These are phyloP conservation scores for Myocastor coypus DNA, from an alignment of 2,113 vertebrate genomes.

Conservation along the genomic window DNA sequence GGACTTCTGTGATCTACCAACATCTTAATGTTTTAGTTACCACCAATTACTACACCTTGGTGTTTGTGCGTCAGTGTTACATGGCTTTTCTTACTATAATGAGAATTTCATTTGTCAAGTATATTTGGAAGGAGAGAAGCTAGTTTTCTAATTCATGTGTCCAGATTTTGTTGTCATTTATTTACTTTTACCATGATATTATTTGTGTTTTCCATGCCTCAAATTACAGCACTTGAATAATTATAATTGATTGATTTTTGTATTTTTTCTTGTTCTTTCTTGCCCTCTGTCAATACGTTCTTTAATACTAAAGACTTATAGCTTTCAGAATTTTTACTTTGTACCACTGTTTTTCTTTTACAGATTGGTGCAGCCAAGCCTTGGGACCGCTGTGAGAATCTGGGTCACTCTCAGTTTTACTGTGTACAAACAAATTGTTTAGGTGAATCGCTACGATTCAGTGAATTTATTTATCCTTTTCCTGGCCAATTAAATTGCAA, in stretches of 20 bases:
- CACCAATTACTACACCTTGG: not conserved
- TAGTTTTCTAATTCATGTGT: not conserved
- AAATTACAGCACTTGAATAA: not conserved
- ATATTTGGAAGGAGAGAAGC: not conserved
- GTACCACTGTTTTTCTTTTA: not conserved
- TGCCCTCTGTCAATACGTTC: not conserved
- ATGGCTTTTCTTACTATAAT: not conserved
- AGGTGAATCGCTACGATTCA: not conserved
- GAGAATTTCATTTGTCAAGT: not conserved
- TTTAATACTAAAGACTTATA: not conserved
- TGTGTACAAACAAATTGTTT: not conserved
- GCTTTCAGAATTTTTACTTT: not conserved
- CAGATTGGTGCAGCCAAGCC: not conserved
- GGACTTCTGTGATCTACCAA: not conserved
- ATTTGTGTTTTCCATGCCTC: not conserved
- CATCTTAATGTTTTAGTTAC: not conserved
- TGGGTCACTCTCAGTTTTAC: not conserved
- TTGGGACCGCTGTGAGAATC: not conserved
- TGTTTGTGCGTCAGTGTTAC: not conserved
- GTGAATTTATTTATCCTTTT: not conserved
- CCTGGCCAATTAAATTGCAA: not conserved
- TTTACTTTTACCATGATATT: not conserved
- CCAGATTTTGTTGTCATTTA: not conserved
- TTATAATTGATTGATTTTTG: not conserved
- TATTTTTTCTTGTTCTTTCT: not conserved